Conservation (phyloP, 1,140 invertebrate genomes). For the Drosophila pseudoananassae region DNA sequence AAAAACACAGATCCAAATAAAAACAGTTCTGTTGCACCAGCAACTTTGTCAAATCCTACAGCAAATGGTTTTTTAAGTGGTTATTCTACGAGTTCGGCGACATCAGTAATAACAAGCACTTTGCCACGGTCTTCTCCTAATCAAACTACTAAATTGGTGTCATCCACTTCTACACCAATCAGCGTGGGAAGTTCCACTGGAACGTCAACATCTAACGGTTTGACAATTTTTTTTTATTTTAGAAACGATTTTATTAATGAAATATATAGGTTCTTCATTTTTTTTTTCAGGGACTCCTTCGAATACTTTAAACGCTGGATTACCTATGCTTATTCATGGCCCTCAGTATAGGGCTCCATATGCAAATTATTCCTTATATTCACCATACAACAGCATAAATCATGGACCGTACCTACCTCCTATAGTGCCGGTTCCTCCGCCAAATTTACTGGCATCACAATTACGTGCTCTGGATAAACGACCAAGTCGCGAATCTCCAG, state of each 20-base stretch:
- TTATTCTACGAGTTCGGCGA: constrained; percentile 31
- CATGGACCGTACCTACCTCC: constrained; percentile 88
- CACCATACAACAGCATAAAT: constrained; percentile 89
- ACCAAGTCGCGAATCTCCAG: constrained; percentile 85
- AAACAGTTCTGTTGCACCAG: constrained; percentile 15
- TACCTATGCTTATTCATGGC: constrained; percentile 86
- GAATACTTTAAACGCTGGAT: constrained; percentile 83
- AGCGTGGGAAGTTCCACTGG: constrained; percentile 31
- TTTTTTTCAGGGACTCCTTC: constrained; percentile 65
- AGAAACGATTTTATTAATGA: constrained; percentile 41
- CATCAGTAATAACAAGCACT: constrained; percentile 22
- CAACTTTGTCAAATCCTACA: constrained; percentile 21
- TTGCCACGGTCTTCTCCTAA: constrained; percentile 50
- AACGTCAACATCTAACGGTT: constrained; percentile 2
- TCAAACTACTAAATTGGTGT: constrained; percentile 33
- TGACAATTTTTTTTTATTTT: constrained; percentile 19
- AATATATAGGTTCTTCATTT: constrained; percentile 41
- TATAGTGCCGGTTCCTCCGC: constrained; percentile 85
- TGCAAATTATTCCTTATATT: constrained; percentile 87
- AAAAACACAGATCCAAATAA: constrained; percentile 48
- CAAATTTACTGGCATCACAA: constrained; percentile 86
- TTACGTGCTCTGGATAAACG: constrained; percentile 86
- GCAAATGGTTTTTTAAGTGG: constrained; percentile 60
- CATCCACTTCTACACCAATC: constrained; percentile 3
- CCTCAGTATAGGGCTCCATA: constrained; percentile 88